Percentiles rank a stretch among this genome's conserved stretches.
Conservation (phyloP, 30 jellyfish, hydroid and myxozoan species). For the Sanderia malayensis region DNA sequence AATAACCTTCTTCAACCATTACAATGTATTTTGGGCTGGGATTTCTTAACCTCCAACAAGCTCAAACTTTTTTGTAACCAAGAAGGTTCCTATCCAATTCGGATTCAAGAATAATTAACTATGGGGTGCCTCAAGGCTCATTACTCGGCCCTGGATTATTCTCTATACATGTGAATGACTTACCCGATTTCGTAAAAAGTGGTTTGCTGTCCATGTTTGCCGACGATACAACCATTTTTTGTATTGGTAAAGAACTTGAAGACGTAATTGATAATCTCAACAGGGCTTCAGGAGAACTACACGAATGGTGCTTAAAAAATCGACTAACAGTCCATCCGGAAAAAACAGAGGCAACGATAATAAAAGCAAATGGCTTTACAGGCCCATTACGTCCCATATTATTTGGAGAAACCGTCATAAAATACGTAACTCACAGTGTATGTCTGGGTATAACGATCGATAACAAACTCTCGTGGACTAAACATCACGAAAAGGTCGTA, state of each 20-base stretch:
- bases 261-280: constrained; percentile 17
- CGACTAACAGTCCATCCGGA: constrained; percentile 35
- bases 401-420: constrained; percentile 27
- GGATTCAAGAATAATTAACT: background rate
- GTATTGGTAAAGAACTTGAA: constrained; percentile 19
- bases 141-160: constrained; percentile 9
- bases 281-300: constrained; percentile 8
- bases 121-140: constrained; percentile 13
- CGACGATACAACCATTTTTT: constrained; percentile 8
- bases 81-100: no score
- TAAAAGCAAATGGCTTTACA: constrained; percentile 21
- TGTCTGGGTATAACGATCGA: background rate
- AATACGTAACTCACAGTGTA: background rate
- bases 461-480: background rate
- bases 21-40: no score
- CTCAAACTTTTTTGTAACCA: no score
- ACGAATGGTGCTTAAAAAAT: constrained; percentile 10
- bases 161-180: constrained; percentile 11
- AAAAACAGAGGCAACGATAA: constrained; percentile 41
- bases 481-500: no score
- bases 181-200: background rate
- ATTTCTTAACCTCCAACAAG: no score
- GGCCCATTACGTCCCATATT: constrained; percentile 50
- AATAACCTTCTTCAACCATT: no score
- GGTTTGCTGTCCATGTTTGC: background rate